Evolutionary conservation across 2,888 invertebrate species (phyloP).

Genomic region (Pogonocherus hispidulus): DNA sequence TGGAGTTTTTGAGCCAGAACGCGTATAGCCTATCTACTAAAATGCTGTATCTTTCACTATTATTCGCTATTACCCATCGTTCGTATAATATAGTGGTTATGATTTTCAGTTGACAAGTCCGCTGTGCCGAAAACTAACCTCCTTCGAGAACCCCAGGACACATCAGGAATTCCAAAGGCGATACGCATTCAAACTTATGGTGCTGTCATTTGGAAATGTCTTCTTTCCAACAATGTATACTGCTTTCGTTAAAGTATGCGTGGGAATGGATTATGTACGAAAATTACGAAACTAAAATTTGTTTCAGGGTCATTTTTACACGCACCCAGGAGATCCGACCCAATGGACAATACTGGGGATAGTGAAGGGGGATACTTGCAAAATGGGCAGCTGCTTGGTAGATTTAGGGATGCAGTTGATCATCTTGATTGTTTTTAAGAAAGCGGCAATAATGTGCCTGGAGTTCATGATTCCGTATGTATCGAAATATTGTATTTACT

Average conservation of each 20-base stretch:
- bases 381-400: conserved; percentile 71
- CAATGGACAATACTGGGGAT: conserved; percentile 49
- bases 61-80: too few relatives aligned
- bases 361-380: conserved; percentile 62
- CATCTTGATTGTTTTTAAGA: conserved; percentile 72
- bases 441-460: conserved; percentile 61
- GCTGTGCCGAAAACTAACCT: conserved; percentile 46
- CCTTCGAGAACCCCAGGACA: conserved; percentile 61
- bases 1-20: too few relatives aligned
- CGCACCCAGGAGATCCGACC: conserved; percentile 64
- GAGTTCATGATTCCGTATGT: conserved; percentile 71
- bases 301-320: conserved; percentile 64
- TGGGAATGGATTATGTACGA: not conserved
- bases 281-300: not conserved
- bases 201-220: conserved; percentile 56
- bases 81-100: too few relatives aligned
- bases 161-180: conserved; percentile 57
- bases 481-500: not conserved
- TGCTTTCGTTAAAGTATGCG: conserved; percentile 46
- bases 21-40: too few relatives aligned
- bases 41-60: too few relatives aligned
- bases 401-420: conserved; percentile 72
- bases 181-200: conserved; percentile 58
- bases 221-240: conserved; percentile 26
- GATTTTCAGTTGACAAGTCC: conserved; percentile 8